phyloP scores from a whole-genome alignment of 1,140 invertebrate genomes.

The Diachasma alloeum region DNA sequence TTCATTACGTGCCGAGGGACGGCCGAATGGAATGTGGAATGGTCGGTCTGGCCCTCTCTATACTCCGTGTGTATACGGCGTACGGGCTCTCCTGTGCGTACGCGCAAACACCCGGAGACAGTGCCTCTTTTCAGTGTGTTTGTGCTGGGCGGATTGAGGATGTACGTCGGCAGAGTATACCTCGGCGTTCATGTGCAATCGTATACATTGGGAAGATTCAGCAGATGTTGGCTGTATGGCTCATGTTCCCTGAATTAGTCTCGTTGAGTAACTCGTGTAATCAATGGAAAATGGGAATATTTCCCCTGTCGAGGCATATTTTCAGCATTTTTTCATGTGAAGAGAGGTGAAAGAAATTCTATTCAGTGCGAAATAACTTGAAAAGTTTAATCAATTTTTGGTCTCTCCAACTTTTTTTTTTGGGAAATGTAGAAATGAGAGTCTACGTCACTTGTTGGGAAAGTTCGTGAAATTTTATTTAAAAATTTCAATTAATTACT shows the following conservation, averaged over 20 bases:
- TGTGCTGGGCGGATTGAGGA: background rate
- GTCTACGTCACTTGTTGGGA: too few species aligned
- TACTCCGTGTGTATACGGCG: background rate
- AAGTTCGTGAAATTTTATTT: too few species aligned
- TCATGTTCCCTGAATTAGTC: background rate
- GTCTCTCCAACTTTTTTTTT: too few species aligned
- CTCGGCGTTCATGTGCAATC: background rate
- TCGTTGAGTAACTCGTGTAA: background rate
- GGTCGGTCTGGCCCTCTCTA: constrained; percentile 42
- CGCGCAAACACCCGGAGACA: background rate
- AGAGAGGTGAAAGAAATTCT: too few species aligned
- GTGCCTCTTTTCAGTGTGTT: background rate
- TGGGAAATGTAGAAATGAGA: too few species aligned
- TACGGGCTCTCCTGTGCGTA: constrained; percentile 13
- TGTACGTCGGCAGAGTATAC: background rate
- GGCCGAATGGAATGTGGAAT: constrained; percentile 59
- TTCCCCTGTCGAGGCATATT: too few species aligned
- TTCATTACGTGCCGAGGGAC: constrained; percentile 56
- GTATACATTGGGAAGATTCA: background rate
- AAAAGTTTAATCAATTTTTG: too few species aligned
- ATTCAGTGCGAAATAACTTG: too few species aligned
- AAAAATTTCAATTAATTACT: too few species aligned
- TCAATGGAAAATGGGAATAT: too few species aligned
- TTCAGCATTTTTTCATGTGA: too few species aligned
- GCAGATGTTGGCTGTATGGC: background rate